Base-by-base conservation (phyloP, 1,140 invertebrate species). In the Olivierus martensii region DNA sequence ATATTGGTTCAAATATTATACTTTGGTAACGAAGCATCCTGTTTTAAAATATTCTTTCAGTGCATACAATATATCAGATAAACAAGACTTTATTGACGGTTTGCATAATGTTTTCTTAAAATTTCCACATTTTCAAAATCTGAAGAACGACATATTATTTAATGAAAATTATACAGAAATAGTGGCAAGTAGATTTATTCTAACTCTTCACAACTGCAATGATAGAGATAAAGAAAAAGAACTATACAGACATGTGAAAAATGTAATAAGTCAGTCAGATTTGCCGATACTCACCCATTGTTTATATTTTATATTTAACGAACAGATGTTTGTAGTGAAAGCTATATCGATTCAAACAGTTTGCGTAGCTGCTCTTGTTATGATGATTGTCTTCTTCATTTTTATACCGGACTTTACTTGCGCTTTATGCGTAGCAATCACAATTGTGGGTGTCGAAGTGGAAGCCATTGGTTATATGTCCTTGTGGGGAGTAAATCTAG, bases 381-480 rank as follows among this genome's bases (percentile, higher is more conserved):
- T 98, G 90, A 91, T 95, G 81, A 70, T 95, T 22, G 87, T 95
- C 18, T 89, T 89, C 0, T 84, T 94, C 59, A 79, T 97, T 46
- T 96, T 96, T 66, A 94, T 98, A 38, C 93, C 93, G 0, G 93
- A 94, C 63, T 77, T 92, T 11, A 67, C 92, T 5, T 93, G 92
- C 65, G 88, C 88, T 0, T 67, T 96, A 3, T 95, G 91, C 84
- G 89, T 97, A 0, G 89, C 88, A 2, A 83, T 94, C 55, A 90
- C 88, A 55, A 93, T 98, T 37, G 78, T 94, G 17, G 93, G 88
- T 2, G 95, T 98, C 52, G 89, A 95, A 67, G 69, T 85, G 6
- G 92, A 92, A n/a, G 89, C 97, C 0, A 83, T 92, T 3, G 93
- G 92, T 1, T 95, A 94, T 70, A 93, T 98, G 86, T 81, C 88